Percentiles rank a stretch among this genome's conserved stretches.
Evolutionary conservation across 2,113 vertebrate genomes (phyloP).

Genomic region (Larimichthys crocea): DNA sequence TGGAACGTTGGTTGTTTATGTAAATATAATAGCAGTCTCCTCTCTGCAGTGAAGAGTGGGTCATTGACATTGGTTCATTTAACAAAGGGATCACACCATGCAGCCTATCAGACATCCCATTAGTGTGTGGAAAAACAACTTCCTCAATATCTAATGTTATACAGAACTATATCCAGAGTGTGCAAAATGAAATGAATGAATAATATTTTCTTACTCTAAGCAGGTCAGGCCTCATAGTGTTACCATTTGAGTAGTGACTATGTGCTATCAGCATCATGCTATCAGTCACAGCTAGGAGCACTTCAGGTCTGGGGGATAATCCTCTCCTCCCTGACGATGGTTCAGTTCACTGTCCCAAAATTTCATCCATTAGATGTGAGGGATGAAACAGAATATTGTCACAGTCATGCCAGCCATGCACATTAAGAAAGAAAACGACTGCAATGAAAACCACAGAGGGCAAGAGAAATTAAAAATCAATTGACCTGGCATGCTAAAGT

Average conservation of each 20-base stretch:
- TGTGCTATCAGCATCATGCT: conserved; percentile 3
- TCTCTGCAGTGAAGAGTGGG: conserved; percentile 28
- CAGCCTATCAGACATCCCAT: conserved; percentile 44
- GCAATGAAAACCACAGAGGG: conserved; percentile 51
- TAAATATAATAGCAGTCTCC: conserved; percentile 37
- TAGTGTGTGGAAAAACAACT: conserved; percentile 42
- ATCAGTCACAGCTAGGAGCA: conserved; percentile 23
- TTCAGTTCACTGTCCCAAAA: conserved; percentile 52
- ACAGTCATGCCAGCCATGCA: conserved; percentile 52
- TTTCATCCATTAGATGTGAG: conserved; percentile 60
- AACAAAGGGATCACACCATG: conserved; percentile 42
- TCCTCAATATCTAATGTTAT: conserved; percentile 32
- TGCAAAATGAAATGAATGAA: conserved; percentile 11
- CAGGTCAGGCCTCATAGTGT: conserved; percentile 12
- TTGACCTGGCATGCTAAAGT: conserved; percentile 41
- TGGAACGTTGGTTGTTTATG: conserved; percentile 53
- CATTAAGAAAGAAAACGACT: conserved; percentile 57
- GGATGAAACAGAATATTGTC: conserved; percentile 67
- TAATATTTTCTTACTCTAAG: conserved; percentile 7
- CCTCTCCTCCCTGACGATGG: conserved; percentile 45
- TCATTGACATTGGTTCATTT: conserved; percentile 65
- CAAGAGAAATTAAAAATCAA: conserved; percentile 64
- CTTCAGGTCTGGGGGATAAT: conserved; percentile 45
- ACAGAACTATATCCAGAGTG: conserved; percentile 21
- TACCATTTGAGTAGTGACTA: not conserved